phyloP scores from a whole-genome alignment of 1,140 invertebrate genomes.

The Adelges cooleyi region DNA sequence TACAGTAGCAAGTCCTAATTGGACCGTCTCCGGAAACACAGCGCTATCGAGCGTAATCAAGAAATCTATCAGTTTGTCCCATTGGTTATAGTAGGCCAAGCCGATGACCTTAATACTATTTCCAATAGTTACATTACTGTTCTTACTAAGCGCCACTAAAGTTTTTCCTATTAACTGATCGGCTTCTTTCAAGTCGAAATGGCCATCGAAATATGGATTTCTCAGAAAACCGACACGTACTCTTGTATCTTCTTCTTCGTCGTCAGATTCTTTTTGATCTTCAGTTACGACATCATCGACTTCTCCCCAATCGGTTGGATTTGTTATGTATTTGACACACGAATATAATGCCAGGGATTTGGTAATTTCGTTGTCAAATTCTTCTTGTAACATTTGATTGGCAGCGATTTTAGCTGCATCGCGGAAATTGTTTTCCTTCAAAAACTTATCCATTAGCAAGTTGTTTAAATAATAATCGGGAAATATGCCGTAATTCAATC shows the following conservation, averaged over 20 bases:
- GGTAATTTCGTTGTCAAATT: slow-evolving; percentile 58
- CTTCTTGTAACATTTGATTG: slow-evolving; percentile 81
- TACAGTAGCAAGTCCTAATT: slow-evolving; percentile 18
- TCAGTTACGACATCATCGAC: slow-evolving; percentile 37
- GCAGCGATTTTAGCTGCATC: slow-evolving; percentile 64
- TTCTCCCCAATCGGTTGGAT: slow-evolving; percentile 43
- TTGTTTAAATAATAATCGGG: slow-evolving; percentile 66
- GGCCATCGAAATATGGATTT: slow-evolving; percentile 73
- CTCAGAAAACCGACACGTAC: slow-evolving; percentile 64
- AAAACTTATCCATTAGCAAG: slow-evolving; percentile 67
- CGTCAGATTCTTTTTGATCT: slow-evolving; percentile 36
- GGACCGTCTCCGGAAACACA: slow-evolving; percentile 34
- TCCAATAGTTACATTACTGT: slow-evolving; percentile 43
- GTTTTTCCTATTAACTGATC: slow-evolving; percentile 65
- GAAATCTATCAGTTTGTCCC: slow-evolving; percentile 38
- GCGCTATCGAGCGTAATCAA: slow-evolving; percentile 33
- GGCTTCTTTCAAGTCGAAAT: slow-evolving; percentile 67
- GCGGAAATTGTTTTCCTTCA: slow-evolving; percentile 54
- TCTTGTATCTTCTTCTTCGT: slow-evolving; percentile 53
- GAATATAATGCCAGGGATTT: slow-evolving; percentile 58
- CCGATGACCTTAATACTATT: slow-evolving; percentile 58
- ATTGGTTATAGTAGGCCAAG: slow-evolving; percentile 39
- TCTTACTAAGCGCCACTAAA: slow-evolving; percentile 48
- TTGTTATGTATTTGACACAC: slow-evolving; percentile 60
- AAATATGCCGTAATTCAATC: slow-evolving; percentile 81